Conservation (phyloP, 2,888 invertebrate genomes). For the Plagiodera versicolora region DNA sequence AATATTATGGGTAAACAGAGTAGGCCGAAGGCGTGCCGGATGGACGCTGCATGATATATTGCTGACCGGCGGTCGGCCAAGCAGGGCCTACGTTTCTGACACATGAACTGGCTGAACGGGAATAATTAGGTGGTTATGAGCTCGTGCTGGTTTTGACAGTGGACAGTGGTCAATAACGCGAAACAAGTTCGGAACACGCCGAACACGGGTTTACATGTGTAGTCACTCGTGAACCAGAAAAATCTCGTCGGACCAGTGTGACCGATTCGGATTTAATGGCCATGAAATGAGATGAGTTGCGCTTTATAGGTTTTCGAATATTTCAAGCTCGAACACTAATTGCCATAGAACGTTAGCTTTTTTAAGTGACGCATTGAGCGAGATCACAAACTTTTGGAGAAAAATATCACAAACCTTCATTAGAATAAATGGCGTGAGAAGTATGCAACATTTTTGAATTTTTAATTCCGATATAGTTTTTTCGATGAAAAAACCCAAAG, state of each 20-base stretch:
- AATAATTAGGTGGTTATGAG: conserved; percentile 34
- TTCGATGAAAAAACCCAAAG: no score
- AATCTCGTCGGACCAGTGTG: not conserved
- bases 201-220: conserved; percentile 7
- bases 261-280: not conserved
- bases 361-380: no score
- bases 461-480: no score
- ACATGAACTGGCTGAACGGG: conserved; percentile 7
- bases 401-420: no score
- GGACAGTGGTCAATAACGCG: conserved; percentile 41
- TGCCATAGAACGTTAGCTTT: no score
- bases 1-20: conserved; percentile 55
- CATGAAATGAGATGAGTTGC: not conserved
- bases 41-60: conserved; percentile 42
- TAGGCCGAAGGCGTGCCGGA: conserved; percentile 48
- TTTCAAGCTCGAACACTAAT: no score
- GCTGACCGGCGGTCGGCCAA: conserved; percentile 27
- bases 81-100: not conserved
- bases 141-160: conserved; percentile 46
- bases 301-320: not conserved
- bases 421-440: no score
- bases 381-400: no score
- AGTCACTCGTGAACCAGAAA: not conserved
- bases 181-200: conserved; percentile 31
- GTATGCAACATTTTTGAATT: no score